Conservation (phyloP, 2,888 invertebrate species). For the Troides aeacus region DNA sequence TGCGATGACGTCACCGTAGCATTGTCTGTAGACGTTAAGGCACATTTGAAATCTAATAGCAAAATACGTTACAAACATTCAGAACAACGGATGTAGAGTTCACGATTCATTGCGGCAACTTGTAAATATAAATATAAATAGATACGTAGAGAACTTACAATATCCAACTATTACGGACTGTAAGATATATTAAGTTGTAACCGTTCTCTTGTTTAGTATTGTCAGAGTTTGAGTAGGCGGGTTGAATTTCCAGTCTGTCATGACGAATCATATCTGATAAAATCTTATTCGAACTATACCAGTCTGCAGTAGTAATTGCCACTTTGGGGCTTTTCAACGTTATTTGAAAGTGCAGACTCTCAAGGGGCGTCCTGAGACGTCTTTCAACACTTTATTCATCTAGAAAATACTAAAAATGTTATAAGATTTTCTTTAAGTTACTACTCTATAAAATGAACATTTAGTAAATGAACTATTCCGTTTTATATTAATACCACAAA, state of each 20-base stretch:
- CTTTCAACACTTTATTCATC: neutral
- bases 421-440: neutral
- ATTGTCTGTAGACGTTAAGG: conserved; percentile 36
- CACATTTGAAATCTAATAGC: conserved; percentile 35
- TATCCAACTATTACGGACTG: neutral
- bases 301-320: neutral
- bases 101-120: conserved; percentile 21
- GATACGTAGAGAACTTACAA: conserved; percentile 8
- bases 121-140: neutral
- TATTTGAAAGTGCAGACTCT: conserved; percentile 3
- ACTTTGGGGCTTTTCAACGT: neutral
- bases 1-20: conserved; percentile 55
- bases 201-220: neutral
- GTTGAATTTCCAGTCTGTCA: neutral
- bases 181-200: conserved; percentile 2
- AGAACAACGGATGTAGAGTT: conserved; percentile 27
- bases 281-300: neutral
- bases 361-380: neutral
- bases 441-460: neutral
- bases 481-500: neutral
- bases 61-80: conserved; percentile 25
- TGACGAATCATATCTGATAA: neutral
- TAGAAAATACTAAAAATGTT: neutral
- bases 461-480: neutral
- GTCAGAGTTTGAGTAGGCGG: neutral